phyloP scores from a whole-genome alignment of 2,113 vertebrate species.

The Marcusenius ussheri region DNA sequence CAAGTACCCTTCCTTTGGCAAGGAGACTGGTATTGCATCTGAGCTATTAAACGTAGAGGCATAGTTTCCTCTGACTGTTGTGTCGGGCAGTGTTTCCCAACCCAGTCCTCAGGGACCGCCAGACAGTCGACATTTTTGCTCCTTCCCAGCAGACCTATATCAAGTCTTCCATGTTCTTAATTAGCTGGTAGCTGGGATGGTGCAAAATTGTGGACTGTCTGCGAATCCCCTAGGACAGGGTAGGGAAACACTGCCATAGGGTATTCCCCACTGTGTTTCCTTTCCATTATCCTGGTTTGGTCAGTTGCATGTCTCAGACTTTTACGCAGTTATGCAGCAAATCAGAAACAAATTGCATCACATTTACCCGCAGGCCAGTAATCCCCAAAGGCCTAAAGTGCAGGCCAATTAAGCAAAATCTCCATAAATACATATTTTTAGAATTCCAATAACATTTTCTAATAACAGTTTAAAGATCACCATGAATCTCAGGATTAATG shows the following conservation, averaged over 20 bases:
- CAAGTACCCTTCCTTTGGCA: not conserved
- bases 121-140: not conserved
- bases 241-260: not conserved
- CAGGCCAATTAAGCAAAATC: not conserved
- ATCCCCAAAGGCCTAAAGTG: not conserved
- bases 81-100: not conserved
- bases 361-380: not conserved
- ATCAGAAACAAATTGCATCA: not conserved
- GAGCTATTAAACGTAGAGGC: not conserved
- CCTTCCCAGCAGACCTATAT: not conserved
- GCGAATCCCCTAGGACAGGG: not conserved
- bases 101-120: not conserved
- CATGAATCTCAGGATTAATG: not conserved
- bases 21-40: not conserved
- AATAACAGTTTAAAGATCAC: not conserved
- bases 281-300: not conserved
- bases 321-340: not conserved
- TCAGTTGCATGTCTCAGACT: not conserved
- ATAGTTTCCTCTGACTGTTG: not conserved
- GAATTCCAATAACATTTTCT: not conserved
- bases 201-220: not conserved
- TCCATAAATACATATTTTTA: slow-evolving; percentile 4
- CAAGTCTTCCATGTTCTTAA: not conserved
- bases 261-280: not conserved
- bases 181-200: not conserved